Evolutionary conservation across 1,140 invertebrate genomes (phyloP).

Genomic region (Cyclargus thomasi): DNA sequence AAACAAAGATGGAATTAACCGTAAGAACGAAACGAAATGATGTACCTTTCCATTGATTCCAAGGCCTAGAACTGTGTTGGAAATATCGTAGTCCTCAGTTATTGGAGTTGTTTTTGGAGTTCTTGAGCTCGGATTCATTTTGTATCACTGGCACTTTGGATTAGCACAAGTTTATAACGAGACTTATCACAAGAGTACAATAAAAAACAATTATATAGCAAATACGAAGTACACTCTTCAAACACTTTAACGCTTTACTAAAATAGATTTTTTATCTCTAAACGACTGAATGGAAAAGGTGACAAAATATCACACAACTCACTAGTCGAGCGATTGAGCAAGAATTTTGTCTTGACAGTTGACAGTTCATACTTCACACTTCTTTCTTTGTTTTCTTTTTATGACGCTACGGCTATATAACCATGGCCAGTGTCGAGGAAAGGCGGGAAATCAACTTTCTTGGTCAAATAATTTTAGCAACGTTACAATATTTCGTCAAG

Average conservation of each 20-base stretch:
- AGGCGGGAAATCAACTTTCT: too few species aligned
- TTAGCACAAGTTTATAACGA: conserved; percentile 15
- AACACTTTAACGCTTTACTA: neutral
- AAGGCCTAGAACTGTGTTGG: conserved; percentile 95
- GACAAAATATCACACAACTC: neutral
- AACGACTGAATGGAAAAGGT: neutral
- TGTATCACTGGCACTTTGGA: conserved; percentile 23
- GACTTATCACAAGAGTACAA: conserved; percentile 12
- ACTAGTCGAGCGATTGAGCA: too few species aligned
- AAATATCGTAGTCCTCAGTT: conserved; percentile 94
- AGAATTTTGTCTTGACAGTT: too few species aligned
- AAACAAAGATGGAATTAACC: conserved; percentile 32
- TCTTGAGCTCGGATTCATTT: conserved; percentile 65
- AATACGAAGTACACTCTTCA: neutral
- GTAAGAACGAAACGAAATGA: neutral
- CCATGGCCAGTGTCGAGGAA: too few species aligned
- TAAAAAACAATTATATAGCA: neutral
- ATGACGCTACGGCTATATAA: too few species aligned
- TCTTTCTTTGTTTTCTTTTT: too few species aligned
- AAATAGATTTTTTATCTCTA: neutral
- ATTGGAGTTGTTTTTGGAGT: conserved; percentile 86
- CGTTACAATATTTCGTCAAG: too few species aligned
- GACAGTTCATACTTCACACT: too few species aligned
- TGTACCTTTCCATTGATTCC: conserved; percentile 96
- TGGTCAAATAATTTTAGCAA: too few species aligned